Percentiles rank a stretch among this genome's conserved stretches.
These are phyloP conservation scores for Hirtodrosophila duncani DNA, from an alignment of 2,888 invertebrate genomes.

Conservation along the genomic window DNA sequence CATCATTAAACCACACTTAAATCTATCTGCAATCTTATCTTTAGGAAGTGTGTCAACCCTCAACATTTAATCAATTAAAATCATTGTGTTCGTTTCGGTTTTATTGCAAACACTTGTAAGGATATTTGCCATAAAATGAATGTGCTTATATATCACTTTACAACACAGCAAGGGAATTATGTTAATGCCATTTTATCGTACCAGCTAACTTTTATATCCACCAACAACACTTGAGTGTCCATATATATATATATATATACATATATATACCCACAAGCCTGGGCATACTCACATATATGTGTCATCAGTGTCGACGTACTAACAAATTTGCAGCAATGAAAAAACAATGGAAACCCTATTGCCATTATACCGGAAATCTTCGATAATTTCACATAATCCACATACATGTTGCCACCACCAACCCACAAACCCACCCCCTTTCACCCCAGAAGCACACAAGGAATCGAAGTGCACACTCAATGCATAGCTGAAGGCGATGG, in stretches of 20 bases:
- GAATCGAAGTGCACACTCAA: constrained; percentile 34
- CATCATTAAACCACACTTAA: too few relatives aligned
- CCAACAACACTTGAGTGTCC: constrained; percentile 5
- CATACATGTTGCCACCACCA: constrained; percentile 7
- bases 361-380: constrained; percentile 64
- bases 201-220: constrained; percentile 1
- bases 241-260: constrained; percentile 19
- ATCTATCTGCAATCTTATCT: too few relatives aligned
- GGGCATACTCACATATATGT: too few relatives aligned
- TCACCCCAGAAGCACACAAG: constrained; percentile 8
- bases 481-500: constrained; percentile 19
- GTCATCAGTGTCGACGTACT: constrained; percentile 41
- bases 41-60: too few relatives aligned
- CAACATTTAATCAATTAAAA: too few relatives aligned
- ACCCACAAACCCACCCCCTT: constrained; percentile 6
- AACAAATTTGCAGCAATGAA: constrained; percentile 53
- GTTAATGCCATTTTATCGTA: constrained; percentile 23
- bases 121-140: constrained; percentile 14
- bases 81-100: too few relatives aligned
- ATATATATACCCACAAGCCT: constrained; percentile 33
- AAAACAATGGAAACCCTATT: constrained; percentile 59
- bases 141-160: constrained; percentile 23
- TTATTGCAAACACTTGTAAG: constrained; percentile 8
- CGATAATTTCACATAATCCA: constrained; percentile 69
- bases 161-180: constrained; percentile 30